These are phyloP conservation scores for Charaxes varanes DNA, from an alignment of 1,140 invertebrate genomes.

Conservation along the genomic window DNA sequence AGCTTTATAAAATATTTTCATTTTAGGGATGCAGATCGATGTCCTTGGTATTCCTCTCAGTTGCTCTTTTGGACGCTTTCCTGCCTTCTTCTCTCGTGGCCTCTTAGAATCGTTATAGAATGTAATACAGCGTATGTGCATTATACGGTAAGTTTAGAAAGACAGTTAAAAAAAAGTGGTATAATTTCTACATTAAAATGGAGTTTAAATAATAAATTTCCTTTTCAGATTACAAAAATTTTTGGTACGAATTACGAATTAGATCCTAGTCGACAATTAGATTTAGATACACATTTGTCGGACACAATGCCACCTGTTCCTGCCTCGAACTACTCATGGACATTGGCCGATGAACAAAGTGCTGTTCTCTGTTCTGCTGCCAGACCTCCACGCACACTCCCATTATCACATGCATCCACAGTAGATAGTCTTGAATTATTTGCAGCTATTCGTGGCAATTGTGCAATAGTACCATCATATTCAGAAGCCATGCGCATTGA, in stretches of 20 bases:
- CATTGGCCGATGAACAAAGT: slow-evolving; percentile 76
- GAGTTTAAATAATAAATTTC: slow-evolving; percentile 9
- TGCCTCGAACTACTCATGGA: slow-evolving; percentile 53
- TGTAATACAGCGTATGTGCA: slow-evolving; percentile 90
- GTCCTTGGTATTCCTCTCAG: slow-evolving; percentile 77
- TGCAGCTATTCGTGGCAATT: slow-evolving; percentile 66
- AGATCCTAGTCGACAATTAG: slow-evolving; percentile 57
- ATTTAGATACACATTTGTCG: slow-evolving; percentile 68
- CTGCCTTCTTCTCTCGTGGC: slow-evolving; percentile 89
- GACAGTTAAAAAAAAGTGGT: neutral
- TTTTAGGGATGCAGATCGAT: slow-evolving; percentile 78
- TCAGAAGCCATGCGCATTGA: slow-evolving; percentile 77
- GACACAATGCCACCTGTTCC: slow-evolving; percentile 65
- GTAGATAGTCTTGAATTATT: slow-evolving; percentile 63
- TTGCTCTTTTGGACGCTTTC: slow-evolving; percentile 85
- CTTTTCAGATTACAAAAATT: slow-evolving; percentile 79
- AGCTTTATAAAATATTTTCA: slow-evolving; percentile 23
- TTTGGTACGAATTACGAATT: slow-evolving; percentile 82
- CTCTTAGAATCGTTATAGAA: slow-evolving; percentile 86
- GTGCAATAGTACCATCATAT: slow-evolving; percentile 75
- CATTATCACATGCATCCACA: slow-evolving; percentile 76
- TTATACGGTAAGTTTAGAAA: slow-evolving; percentile 76
- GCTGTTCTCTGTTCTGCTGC: slow-evolving; percentile 75
- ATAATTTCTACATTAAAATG: slow-evolving; percentile 1
- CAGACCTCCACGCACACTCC: slow-evolving; percentile 82